These are phyloP conservation scores for Colossoma macropomum DNA, from an alignment of 2,113 vertebrate species.

Conservation along the genomic window DNA sequence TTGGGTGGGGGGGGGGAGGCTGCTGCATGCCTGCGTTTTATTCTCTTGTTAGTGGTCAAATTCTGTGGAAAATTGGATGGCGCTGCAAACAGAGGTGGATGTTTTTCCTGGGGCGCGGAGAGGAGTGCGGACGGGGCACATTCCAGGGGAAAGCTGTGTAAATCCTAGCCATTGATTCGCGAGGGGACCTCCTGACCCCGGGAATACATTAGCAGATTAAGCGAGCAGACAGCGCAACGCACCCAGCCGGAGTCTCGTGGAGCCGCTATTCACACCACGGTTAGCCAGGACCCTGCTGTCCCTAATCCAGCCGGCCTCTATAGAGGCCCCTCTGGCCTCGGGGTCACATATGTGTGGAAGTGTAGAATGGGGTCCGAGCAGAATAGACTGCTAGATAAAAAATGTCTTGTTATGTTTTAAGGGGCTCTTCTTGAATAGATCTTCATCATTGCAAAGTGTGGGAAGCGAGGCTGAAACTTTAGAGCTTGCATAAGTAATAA, in stretches of 20 bases:
- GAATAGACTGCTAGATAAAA: background rate
- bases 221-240: slow-evolving; percentile 66
- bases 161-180: slow-evolving; percentile 82
- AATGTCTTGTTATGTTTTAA: slow-evolving; percentile 14
- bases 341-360: slow-evolving; percentile 30
- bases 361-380: slow-evolving; percentile 7
- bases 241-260: slow-evolving; percentile 58
- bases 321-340: background rate
- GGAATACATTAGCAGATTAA: slow-evolving; percentile 84
- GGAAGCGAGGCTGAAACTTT: background rate
- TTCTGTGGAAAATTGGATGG: slow-evolving; percentile 74
- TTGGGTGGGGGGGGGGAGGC: slow-evolving; percentile 6
- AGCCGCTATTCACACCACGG: slow-evolving; percentile 63
- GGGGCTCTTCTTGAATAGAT: background rate
- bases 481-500: background rate
- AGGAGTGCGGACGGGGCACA: slow-evolving; percentile 74
- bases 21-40: slow-evolving; percentile 50
- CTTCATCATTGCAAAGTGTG: background rate
- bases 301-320: slow-evolving; percentile 32
- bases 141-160: slow-evolving; percentile 80
- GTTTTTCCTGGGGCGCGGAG: slow-evolving; percentile 64
- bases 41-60: slow-evolving; percentile 72
- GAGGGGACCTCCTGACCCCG: slow-evolving; percentile 79
- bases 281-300: slow-evolving; percentile 33
- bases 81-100: slow-evolving; percentile 73